Conservation (phyloP, 30 jellyfish, hydroid and myxozoan genomes). For the Aurelia sp. region DNA sequence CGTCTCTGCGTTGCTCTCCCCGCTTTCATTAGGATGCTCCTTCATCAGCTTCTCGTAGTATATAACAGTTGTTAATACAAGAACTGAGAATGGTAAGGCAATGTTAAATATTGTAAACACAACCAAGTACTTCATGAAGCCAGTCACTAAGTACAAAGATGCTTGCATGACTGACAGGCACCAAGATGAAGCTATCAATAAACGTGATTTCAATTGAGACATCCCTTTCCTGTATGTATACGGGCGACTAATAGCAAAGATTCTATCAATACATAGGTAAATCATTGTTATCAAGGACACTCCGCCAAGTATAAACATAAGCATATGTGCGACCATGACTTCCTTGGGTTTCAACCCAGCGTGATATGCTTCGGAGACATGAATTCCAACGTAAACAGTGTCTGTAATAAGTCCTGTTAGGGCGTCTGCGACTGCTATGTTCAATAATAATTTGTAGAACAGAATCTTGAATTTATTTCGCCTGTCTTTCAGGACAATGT, state of each 20-base stretch:
- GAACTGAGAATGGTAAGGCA: constrained; percentile 29
- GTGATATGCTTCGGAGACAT: constrained; percentile 34
- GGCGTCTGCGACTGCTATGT: constrained; percentile 59
- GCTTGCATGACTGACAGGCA: constrained; percentile 5
- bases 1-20: constrained; percentile 6
- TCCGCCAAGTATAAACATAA: constrained; percentile 57
- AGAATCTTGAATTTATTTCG: constrained; percentile 39
- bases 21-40: neutral
- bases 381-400: constrained; percentile 36
- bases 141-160: constrained; percentile 18
- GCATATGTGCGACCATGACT: constrained; percentile 26
- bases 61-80: constrained; percentile 21
- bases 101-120: constrained; percentile 37
- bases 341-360: constrained; percentile 21
- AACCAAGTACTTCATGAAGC: constrained; percentile 50
- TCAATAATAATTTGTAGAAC: constrained; percentile 47
- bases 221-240: constrained; percentile 60
- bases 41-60: constrained; percentile 39
- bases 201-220: neutral
- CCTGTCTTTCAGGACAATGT: constrained; percentile 33
- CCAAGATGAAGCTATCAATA: constrained; percentile 52
- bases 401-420: constrained; percentile 60
- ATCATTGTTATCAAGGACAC: constrained; percentile 57
- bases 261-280: constrained; percentile 54
- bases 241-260: constrained; percentile 55